phyloP scores from a whole-genome alignment of 2,888 invertebrate genomes.

The Rhopalosiphum nymphaeae region DNA sequence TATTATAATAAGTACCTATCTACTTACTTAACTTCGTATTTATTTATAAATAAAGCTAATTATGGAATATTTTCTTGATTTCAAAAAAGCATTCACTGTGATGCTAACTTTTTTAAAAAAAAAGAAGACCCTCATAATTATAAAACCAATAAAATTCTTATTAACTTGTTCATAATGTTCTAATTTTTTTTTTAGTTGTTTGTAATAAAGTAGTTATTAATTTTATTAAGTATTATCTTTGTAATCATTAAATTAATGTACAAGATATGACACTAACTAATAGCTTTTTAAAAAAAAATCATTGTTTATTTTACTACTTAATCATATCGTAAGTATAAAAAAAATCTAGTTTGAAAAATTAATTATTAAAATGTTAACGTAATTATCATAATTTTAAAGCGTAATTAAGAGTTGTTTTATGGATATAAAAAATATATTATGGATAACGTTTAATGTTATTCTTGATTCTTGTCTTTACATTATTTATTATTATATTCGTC shows the following conservation, averaged over 20 bases:
- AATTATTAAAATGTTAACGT: constrained; percentile 38
- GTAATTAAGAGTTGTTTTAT: constrained; percentile 42
- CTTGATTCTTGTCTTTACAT: not conserved
- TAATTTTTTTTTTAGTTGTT: not conserved
- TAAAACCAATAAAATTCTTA: not conserved
- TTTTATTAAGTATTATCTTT: constrained; percentile 8
- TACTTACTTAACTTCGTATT: not conserved
- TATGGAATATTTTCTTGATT: not conserved
- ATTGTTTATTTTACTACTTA: constrained; percentile 13
- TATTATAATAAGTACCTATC: not conserved
- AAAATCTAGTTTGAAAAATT: not conserved
- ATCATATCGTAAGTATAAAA: constrained; percentile 10
- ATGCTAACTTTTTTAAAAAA: not conserved
- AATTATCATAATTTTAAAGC: constrained; percentile 43
- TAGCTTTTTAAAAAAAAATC: not conserved
- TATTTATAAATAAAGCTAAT: not conserved
- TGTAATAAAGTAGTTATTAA: not conserved
- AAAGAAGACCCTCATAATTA: not conserved
- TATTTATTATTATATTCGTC: not conserved
- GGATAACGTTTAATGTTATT: not conserved
- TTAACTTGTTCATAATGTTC: not conserved
- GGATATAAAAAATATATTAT: constrained; percentile 33
- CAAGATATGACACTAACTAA: not conserved
- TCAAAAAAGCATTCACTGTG: not conserved
- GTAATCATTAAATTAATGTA: constrained; percentile 8